These are phyloP conservation scores for Lasius fuliginosus DNA, from an alignment of 2,888 invertebrate species.

Conservation along the genomic window DNA sequence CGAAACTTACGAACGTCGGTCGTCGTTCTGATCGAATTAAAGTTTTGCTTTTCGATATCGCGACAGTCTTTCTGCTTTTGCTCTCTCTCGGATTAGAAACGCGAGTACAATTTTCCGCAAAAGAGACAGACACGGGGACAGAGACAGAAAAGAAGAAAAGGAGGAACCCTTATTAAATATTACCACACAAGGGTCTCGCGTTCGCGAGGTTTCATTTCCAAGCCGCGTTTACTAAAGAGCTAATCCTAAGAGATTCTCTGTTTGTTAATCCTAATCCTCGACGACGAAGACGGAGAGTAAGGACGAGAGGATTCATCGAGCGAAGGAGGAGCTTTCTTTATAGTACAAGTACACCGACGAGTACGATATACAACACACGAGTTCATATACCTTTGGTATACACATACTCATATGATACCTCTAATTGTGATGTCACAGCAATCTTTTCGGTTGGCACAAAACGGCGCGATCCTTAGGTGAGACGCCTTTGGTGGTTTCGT, in stretches of 20 bases:
- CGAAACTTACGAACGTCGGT: conserved; percentile 64
- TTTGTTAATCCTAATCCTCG: conserved; percentile 59
- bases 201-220: conserved; percentile 65
- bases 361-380: conserved; percentile 42
- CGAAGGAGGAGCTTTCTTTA: conserved; percentile 50
- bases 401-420: conserved; percentile 59
- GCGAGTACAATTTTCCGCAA: conserved; percentile 4
- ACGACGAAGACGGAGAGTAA: conserved; percentile 60
- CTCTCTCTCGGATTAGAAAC: conserved; percentile 17
- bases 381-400: conserved; percentile 52
- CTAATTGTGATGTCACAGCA: conserved; percentile 62
- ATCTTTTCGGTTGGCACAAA: conserved; percentile 55
- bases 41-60: conserved; percentile 9
- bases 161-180: conserved; percentile 14
- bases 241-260: conserved; percentile 61
- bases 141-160: neutral
- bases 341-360: conserved; percentile 62
- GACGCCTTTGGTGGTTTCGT: conserved; percentile 37
- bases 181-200: conserved; percentile 43
- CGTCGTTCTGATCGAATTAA: conserved; percentile 36
- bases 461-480: conserved; percentile 31
- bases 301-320: conserved; percentile 55
- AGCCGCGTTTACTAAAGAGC: conserved; percentile 50
- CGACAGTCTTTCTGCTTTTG: neutral
- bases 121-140: conserved; percentile 26